Evolutionary conservation across 2,797 vertebrate genomes (phyloP).

Genomic region (Salmo trutta): DNA sequence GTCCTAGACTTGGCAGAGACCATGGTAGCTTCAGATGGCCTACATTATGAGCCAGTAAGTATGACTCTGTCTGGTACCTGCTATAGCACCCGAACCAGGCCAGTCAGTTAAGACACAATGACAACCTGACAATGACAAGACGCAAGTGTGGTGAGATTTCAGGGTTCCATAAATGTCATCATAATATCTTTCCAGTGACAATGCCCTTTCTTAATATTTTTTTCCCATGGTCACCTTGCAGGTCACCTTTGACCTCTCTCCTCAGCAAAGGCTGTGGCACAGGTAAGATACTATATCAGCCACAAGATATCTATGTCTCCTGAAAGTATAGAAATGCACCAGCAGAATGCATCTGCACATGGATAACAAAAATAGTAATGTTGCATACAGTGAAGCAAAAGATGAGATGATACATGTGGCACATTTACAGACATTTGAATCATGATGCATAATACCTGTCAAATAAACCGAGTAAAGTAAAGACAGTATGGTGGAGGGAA

Average conservation of each 20-base stretch:
- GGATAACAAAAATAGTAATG: neutral
- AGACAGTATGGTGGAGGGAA: too few species aligned
- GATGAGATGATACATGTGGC: neutral
- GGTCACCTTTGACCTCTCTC: slow-evolving; percentile 92
- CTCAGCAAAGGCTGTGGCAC: slow-evolving; percentile 90
- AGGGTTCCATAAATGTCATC: too few species aligned
- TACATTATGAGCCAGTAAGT: slow-evolving; percentile 93
- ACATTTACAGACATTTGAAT: neutral
- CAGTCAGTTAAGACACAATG: too few species aligned
- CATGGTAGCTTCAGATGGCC: slow-evolving; percentile 91
- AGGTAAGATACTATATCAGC: slow-evolving; percentile 76
- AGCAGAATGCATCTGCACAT: neutral
- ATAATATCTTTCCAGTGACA: too few species aligned
- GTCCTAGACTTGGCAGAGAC: slow-evolving; percentile 96
- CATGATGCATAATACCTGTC: neutral
- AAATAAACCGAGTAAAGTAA: too few species aligned
- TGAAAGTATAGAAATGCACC: neutral
- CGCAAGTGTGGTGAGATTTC: too few species aligned
- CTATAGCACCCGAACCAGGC: too few species aligned
- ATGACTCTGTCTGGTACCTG: neutral
- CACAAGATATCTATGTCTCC: neutral
- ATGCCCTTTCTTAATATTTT: too few species aligned
- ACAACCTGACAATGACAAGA: too few species aligned
- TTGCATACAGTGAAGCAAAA: neutral
- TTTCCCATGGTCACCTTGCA: slow-evolving; percentile 46